Evolutionary conservation across 2,888 invertebrate genomes (phyloP).

Genomic region (Phengaris arion): DNA sequence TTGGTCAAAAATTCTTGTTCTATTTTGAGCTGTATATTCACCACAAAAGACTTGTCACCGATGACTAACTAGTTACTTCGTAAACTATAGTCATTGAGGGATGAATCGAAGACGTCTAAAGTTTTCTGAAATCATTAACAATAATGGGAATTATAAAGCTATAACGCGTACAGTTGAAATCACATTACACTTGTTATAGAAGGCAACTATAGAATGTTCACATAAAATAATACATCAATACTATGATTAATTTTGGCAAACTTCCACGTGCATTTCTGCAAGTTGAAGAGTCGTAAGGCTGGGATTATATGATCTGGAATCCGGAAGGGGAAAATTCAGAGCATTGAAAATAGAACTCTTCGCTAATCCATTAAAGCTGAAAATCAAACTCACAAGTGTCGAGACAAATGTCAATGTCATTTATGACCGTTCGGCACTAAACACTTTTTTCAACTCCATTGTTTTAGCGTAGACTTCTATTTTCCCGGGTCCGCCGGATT

Average conservation of each 20-base stretch:
- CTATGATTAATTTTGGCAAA: background rate
- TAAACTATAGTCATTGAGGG: background rate
- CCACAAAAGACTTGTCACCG: background rate
- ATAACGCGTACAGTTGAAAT: background rate
- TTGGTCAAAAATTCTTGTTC: background rate
- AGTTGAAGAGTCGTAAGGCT: background rate
- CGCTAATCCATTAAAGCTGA: too few species aligned
- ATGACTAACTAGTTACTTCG: background rate
- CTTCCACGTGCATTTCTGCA: background rate
- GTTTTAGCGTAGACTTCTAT: too few species aligned
- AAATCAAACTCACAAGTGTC: too few species aligned
- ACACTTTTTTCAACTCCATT: too few species aligned
- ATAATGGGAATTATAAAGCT: background rate
- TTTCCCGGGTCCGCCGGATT: too few species aligned
- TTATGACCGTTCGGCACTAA: too few species aligned
- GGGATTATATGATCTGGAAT: too few species aligned
- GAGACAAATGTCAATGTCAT: too few species aligned
- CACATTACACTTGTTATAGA: background rate
- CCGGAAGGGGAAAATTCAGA: too few species aligned
- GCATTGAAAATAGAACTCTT: too few species aligned
- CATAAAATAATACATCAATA: slow-evolving; percentile 2
- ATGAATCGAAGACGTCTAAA: background rate
- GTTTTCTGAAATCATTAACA: background rate
- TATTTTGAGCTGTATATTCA: background rate
- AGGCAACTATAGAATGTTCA: background rate